These are phyloP conservation scores for Scytalopus superciliaris DNA, from an alignment of 2,113 vertebrate species.

Conservation along the genomic window DNA sequence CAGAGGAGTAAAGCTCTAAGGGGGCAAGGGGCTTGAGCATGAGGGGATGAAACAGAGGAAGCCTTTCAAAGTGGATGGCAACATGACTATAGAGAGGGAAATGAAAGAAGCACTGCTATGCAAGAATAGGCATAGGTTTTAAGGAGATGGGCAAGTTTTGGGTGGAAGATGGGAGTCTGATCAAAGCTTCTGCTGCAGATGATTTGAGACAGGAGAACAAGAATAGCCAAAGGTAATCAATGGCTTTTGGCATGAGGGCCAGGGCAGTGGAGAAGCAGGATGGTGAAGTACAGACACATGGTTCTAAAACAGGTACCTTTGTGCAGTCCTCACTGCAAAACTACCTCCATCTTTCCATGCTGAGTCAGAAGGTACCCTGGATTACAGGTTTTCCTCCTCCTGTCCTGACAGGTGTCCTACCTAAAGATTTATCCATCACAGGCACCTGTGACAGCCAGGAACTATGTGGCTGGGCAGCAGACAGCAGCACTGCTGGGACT, in stretches of 20 bases:
- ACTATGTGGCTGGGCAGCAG: accelerated
- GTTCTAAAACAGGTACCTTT: not conserved
- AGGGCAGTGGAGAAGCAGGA: not conserved
- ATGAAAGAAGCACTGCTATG: not conserved
- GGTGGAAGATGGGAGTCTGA: not conserved
- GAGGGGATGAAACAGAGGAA: not conserved
- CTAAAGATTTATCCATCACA: not conserved
- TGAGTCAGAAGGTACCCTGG: not conserved
- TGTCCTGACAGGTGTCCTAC: not conserved
- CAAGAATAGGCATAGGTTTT: not conserved
- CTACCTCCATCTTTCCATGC: not conserved
- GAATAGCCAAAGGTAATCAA: not conserved
- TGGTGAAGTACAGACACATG: not conserved
- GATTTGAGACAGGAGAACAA: not conserved
- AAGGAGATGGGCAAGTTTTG: not conserved
- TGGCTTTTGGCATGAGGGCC: not conserved
- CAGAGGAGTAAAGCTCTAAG: not conserved
- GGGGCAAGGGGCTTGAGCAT: not conserved
- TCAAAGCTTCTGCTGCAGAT: not conserved
- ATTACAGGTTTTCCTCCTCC: not conserved
- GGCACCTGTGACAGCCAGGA: not conserved
- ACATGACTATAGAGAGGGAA: not conserved
- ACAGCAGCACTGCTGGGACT: not conserved
- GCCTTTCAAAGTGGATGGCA: not conserved
- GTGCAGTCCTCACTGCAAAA: not conserved